Percentiles rank a stretch among this genome's conserved stretches.
phyloP scores from a whole-genome alignment of 1,140 invertebrate species.

The Meloidogyne hapla region DNA sequence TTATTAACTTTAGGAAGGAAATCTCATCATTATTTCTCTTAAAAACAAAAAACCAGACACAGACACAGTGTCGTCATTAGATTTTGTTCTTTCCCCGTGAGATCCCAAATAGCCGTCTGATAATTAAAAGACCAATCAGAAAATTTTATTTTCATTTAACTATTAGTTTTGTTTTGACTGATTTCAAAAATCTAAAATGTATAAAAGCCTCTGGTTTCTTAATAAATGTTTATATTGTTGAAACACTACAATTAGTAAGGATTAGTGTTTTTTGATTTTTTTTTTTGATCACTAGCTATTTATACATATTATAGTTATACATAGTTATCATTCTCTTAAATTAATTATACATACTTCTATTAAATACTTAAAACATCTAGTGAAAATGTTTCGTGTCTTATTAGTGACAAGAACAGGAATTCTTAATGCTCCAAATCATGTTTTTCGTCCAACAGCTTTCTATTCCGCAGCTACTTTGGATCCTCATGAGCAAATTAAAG shows the following conservation, averaged over 20 bases:
- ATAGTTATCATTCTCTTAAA: neutral
- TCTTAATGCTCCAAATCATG: neutral
- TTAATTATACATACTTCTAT: neutral
- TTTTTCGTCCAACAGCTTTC: neutral
- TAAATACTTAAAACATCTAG: neutral
- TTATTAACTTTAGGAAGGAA: neutral
- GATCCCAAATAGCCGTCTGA: neutral
- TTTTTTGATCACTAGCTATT: too few species aligned
- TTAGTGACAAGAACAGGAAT: neutral
- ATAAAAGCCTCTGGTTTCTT: neutral
- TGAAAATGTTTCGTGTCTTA: neutral
- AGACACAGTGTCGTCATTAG: neutral
- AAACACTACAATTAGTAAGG: too few species aligned
- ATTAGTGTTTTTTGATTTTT: neutral
- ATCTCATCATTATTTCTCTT: neutral
- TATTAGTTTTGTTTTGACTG: neutral
- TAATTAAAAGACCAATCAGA: neutral
- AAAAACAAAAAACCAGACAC: neutral
- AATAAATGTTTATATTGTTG: too few species aligned
- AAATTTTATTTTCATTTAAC: neutral
- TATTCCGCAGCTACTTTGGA: constrained; percentile 55
- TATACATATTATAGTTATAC: too few species aligned
- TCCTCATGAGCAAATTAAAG: constrained; percentile 57
- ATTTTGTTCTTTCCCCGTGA: neutral
- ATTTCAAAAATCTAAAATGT: neutral